phyloP scores from a whole-genome alignment of 2,888 invertebrate species.

The Xestia sexstrigata region DNA sequence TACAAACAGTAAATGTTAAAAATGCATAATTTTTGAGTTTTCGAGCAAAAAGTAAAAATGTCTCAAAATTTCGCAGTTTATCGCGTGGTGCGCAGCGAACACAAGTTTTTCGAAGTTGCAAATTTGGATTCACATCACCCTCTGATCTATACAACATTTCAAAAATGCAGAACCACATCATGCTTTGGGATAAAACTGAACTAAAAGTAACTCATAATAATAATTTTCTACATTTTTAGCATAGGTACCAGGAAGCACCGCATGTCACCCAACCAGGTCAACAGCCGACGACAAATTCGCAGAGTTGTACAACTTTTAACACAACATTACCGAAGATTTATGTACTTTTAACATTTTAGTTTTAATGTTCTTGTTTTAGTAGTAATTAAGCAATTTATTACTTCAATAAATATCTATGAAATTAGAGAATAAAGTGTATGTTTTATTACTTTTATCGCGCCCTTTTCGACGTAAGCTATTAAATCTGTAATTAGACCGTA shows the following conservation, averaged over 20 bases:
- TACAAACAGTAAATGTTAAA: too few relatives aligned
- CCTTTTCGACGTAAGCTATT: constrained; percentile 15
- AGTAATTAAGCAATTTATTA: constrained; percentile 44
- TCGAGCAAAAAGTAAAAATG: too few relatives aligned
- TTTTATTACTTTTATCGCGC: constrained; percentile 24
- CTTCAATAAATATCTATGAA: constrained; percentile 24
- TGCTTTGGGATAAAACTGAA: too few relatives aligned
- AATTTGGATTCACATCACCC: too few relatives aligned
- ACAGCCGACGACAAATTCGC: constrained; percentile 58
- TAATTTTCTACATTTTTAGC: constrained; percentile 53
- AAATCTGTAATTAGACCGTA: not conserved
- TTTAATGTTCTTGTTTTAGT: constrained; percentile 39
- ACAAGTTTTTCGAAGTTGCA: too few relatives aligned
- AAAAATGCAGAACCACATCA: too few relatives aligned
- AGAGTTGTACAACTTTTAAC: constrained; percentile 58
- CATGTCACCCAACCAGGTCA: constrained; percentile 63
- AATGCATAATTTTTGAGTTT: too few relatives aligned
- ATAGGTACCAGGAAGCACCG: constrained; percentile 54
- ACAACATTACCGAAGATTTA: constrained; percentile 57
- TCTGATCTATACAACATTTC: too few relatives aligned
- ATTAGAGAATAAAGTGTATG: constrained; percentile 24
- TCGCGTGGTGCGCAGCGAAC: too few relatives aligned
- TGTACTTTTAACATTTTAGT: constrained; percentile 34
- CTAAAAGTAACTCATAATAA: constrained; percentile 30
- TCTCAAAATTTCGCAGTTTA: too few relatives aligned